Percentiles rank a stretch among this genome's conserved stretches.
Conservation (phyloP, 2,797 vertebrate genomes). For the Notoglanidium macrostoma region DNA sequence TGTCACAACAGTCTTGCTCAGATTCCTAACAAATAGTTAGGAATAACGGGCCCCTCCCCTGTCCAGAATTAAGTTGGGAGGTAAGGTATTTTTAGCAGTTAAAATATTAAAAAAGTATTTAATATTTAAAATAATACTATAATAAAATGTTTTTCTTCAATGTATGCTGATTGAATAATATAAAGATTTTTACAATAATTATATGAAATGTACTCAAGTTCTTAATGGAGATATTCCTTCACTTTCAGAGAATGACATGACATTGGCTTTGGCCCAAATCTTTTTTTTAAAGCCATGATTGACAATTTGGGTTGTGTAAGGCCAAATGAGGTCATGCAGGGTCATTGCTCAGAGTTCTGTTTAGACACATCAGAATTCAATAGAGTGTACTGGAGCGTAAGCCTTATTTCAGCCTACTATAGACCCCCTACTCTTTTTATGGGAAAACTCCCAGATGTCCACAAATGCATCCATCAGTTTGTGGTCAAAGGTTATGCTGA, state of each 20-base stretch:
- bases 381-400: conserved; percentile 48
- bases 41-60: neutral
- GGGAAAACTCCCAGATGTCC: conserved; percentile 39
- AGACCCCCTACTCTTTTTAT: conserved; percentile 37
- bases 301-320: conserved; percentile 42
- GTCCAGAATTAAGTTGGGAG: neutral
- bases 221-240: neutral
- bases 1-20: neutral
- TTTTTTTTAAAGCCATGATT: conserved; percentile 37
- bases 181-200: neutral
- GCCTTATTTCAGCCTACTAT: conserved; percentile 21
- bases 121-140: neutral
- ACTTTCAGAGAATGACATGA: conserved; percentile 30
- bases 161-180: neutral
- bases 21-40: neutral
- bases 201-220: neutral
- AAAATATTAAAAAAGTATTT: neutral
- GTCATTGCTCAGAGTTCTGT: conserved; percentile 34
- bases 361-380: conserved; percentile 32
- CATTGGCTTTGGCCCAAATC: conserved; percentile 38
- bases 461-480: conserved; percentile 27
- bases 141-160: neutral
- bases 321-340: conserved; percentile 24
- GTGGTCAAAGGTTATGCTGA: conserved; percentile 46
- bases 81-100: neutral